Conservation (phyloP, 2,113 vertebrate genomes). For the Antigone vipio region DNA sequence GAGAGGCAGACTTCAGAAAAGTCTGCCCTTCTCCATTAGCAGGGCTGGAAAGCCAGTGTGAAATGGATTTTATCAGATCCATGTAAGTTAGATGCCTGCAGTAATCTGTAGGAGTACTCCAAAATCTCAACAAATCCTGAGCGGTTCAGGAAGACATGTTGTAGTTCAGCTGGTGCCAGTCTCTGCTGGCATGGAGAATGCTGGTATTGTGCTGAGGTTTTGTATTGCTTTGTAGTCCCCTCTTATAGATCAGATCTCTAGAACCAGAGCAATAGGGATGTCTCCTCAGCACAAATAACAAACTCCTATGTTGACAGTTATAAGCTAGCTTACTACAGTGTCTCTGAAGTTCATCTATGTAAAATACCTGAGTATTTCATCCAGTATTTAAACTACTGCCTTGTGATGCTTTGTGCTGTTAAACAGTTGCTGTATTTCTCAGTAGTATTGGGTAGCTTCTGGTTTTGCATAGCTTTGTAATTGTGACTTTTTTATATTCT, state of each 20-base stretch:
- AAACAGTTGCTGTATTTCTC: background rate
- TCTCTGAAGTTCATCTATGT: background rate
- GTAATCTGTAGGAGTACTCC: background rate
- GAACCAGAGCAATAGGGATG: background rate
- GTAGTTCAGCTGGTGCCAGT: background rate
- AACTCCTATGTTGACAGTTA: background rate
- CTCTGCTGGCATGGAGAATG: background rate
- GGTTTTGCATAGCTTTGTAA: background rate
- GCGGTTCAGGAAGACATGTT: background rate
- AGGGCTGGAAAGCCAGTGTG: background rate
- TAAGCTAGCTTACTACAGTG: background rate
- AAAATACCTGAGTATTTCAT: background rate
- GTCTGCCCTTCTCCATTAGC: background rate
- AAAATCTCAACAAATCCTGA: background rate
- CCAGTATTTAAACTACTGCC: background rate
- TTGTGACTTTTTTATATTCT: background rate
- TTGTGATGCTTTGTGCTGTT: background rate
- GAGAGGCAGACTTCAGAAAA: background rate
- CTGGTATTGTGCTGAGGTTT: background rate
- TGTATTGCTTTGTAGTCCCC: background rate
- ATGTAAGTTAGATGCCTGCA: background rate
- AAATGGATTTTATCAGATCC: background rate
- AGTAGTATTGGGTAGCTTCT: background rate
- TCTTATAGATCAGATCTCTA: background rate
- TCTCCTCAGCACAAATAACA: background rate